Evolutionary conservation across 2,797 vertebrate species (phyloP).

Genomic region (Antennarius maculatus): DNA sequence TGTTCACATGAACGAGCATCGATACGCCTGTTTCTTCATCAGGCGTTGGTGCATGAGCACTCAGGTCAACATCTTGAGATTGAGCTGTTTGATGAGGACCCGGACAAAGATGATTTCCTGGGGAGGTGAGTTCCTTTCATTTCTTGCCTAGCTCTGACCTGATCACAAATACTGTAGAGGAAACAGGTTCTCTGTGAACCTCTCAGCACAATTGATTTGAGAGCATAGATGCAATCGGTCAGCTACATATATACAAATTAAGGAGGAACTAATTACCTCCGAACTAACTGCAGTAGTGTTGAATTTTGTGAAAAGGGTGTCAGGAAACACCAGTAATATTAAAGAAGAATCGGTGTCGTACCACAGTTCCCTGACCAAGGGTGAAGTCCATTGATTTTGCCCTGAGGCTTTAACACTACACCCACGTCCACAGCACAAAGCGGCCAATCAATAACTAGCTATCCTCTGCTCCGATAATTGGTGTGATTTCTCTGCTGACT

Average conservation of each 20-base stretch:
- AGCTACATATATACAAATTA: not conserved
- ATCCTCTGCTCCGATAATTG: conserved; percentile 33
- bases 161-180: conserved; percentile 5
- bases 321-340: conserved; percentile 8
- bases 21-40: conserved; percentile 17
- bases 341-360: conserved; percentile 7
- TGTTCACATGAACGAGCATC: conserved; percentile 15
- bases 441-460: conserved; percentile 41
- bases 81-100: conserved; percentile 97
- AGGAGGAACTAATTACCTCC: not conserved
- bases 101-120: conserved; percentile 98
- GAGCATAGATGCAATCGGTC: not conserved
- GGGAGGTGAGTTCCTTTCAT: conserved; percentile 85
- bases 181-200: conserved; percentile 11
- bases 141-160: conserved; percentile 20
- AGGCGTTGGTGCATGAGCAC: conserved; percentile 94
- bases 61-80: conserved; percentile 96
- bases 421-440: conserved; percentile 19
- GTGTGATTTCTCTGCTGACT: conserved; percentile 26
- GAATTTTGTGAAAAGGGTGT: not conserved
- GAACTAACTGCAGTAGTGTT: not conserved
- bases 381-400: conserved; percentile 32
- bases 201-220: not conserved
- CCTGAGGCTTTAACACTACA: conserved; percentile 39
- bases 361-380: conserved; percentile 20